phyloP scores from a whole-genome alignment of 2,888 invertebrate species.

The Oxytorus armatus region DNA sequence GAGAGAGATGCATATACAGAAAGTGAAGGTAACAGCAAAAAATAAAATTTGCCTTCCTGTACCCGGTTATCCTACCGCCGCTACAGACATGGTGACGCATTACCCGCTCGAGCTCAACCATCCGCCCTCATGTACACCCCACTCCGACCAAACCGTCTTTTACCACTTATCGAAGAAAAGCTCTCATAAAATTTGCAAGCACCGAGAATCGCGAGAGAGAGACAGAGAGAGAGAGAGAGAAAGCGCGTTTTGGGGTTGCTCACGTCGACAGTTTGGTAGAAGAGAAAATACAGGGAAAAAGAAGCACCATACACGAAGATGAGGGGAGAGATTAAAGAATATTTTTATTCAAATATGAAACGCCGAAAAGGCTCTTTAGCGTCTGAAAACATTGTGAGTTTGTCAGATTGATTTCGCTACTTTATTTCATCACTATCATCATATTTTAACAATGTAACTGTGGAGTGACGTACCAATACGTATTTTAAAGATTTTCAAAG shows the following conservation, averaged over 20 bases:
- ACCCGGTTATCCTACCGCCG: constrained; percentile 44
- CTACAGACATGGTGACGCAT: constrained; percentile 54
- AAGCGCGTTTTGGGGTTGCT: constrained; percentile 21
- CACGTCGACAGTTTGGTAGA: constrained; percentile 56
- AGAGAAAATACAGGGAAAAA: constrained; percentile 5
- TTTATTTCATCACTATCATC: constrained; percentile 1
- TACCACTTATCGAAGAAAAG: constrained; percentile 65
- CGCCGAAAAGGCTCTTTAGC: background rate
- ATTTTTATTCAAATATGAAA: constrained; percentile 43
- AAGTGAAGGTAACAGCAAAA: constrained; percentile 18
- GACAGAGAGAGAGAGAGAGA: background rate
- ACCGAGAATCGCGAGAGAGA: constrained; percentile 48
- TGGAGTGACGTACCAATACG: no score
- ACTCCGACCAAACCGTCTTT: constrained; percentile 57
- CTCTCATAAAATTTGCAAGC: constrained; percentile 68
- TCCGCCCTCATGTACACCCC: constrained; percentile 39
- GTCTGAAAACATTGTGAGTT: background rate
- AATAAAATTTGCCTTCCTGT: constrained; percentile 52
- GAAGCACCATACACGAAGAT: background rate
- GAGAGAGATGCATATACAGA: background rate
- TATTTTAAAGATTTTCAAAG: no score
- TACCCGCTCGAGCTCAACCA: constrained; percentile 39
- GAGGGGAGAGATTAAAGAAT: background rate
- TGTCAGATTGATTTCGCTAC: background rate
- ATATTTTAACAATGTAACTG: no score